Evolutionary conservation across 2,888 invertebrate species (phyloP), one percentile per base, ranked within the genome.

Genomic region (Adelognathus sp.): DNA sequence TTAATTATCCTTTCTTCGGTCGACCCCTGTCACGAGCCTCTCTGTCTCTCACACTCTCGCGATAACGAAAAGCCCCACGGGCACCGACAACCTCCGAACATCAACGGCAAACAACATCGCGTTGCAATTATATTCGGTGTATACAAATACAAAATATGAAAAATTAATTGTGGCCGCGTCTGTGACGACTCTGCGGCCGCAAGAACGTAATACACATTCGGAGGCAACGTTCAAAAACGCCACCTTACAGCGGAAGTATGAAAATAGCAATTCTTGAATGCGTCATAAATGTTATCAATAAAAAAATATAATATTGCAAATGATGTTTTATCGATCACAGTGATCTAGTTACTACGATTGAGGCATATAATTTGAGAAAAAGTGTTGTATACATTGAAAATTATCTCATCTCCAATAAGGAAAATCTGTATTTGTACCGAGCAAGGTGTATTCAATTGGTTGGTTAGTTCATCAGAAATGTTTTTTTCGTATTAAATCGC

Each of bases 1-100:
- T 79, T 79, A 79, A 79, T 79, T 79, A 66, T 79, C 79, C 75
- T 74, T 78, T 75, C 79, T 66, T 79, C 75, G 79, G 71, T 41
- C 60, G 67, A 67, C 29, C 71, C 44, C 70, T 74, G 74, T 64
- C 54, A 60, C 67, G 31, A 67, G 50, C 50, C 18, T 7, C n/a
- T 16, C 16, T 31, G 1, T 18, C 56, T 18, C 33, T 7, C 36
- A 21, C 11, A 5, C 11, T 18, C 3, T 9, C 60, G 41, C 16
- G 41, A 27, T 44, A 31, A 16, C 18, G 18, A n/a, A 14, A 44
- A 41, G 29, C 14, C n/a, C 11, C 33, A 29, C 18, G 39, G 33
- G 33, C 54, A 58, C 24, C 21, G 27, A 63, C 54, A 21, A 31
- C 58, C 46, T 52, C 66, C n/a, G 50, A 60, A 66, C 63, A 58